Conservation (phyloP, 2,113 vertebrate species). For the Eurystomus gularis region DNA sequence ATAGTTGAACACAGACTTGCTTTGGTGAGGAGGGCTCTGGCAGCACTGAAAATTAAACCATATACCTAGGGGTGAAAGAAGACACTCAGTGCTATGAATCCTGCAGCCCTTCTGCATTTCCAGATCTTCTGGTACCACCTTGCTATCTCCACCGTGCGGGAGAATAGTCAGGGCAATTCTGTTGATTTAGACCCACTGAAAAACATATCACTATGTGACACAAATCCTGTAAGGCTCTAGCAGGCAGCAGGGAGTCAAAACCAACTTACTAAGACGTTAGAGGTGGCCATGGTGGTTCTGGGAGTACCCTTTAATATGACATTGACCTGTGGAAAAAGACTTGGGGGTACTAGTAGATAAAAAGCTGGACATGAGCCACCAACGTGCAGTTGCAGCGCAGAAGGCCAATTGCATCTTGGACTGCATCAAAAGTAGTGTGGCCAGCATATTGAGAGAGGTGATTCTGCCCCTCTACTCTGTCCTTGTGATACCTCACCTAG, state of each 20-base stretch:
- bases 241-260: neutral
- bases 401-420: too few relatives aligned
- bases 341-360: too few relatives aligned
- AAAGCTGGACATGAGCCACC: too few relatives aligned
- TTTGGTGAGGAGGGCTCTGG: neutral
- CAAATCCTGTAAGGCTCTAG: neutral
- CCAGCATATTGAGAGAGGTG: too few relatives aligned
- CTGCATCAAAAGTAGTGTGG: too few relatives aligned
- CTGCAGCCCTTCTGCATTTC: neutral
- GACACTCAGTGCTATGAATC: neutral
- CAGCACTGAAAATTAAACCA: neutral
- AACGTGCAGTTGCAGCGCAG: too few relatives aligned
- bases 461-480: too few relatives aligned
- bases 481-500: too few relatives aligned
- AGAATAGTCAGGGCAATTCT: neutral
- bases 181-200: neutral
- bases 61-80: neutral
- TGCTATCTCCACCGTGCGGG: neutral
- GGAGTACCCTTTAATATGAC: neutral
- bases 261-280: neutral
- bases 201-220: neutral
- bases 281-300: neutral
- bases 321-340: too few relatives aligned
- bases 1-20: rapidly evolving
- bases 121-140: neutral